Conservation (phyloP, 2,888 invertebrate species). For the Ypsolopha scabrella region DNA sequence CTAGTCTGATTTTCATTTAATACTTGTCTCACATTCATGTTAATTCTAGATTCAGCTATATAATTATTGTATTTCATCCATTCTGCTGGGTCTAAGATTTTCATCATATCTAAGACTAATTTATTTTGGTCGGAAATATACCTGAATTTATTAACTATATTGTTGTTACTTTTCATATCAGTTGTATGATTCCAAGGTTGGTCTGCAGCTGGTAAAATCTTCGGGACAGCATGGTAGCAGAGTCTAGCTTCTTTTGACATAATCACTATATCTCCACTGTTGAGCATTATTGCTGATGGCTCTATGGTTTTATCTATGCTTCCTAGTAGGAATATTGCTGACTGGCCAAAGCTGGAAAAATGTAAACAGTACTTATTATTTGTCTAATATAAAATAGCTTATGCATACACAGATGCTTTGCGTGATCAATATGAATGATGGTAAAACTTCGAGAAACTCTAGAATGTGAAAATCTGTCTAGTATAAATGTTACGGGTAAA, state of each 20-base stretch:
- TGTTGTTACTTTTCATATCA: slow-evolving; percentile 10
- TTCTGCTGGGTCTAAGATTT: slow-evolving; percentile 27
- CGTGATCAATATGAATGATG: too few relatives aligned
- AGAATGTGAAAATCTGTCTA: too few relatives aligned
- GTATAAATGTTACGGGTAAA: too few relatives aligned
- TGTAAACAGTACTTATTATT: not conserved
- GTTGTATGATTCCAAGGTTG: slow-evolving; percentile 56
- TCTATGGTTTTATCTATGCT: slow-evolving; percentile 76
- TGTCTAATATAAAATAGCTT: too few relatives aligned
- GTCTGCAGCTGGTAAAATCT: slow-evolving; percentile 72
- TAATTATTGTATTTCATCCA: slow-evolving; percentile 73
- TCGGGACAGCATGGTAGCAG: slow-evolving; percentile 95
- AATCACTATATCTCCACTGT: slow-evolving; percentile 91
- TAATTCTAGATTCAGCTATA: slow-evolving; percentile 82
- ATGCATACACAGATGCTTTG: too few relatives aligned
- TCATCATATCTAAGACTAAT: slow-evolving; percentile 21
- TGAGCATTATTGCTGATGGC: slow-evolving; percentile 79
- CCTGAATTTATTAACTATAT: slow-evolving; percentile 24
- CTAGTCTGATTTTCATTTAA: slow-evolving; percentile 70
- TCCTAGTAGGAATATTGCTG: slow-evolving; percentile 94
- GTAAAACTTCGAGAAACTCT: too few relatives aligned
- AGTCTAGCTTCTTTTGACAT: slow-evolving; percentile 90
- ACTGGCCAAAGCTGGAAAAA: slow-evolving; percentile 89
- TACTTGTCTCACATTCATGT: slow-evolving; percentile 95
- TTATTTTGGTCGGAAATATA: slow-evolving; percentile 21